phyloP scores from a whole-genome alignment of 2,888 invertebrate genomes.

The Miltochrista miniata region DNA sequence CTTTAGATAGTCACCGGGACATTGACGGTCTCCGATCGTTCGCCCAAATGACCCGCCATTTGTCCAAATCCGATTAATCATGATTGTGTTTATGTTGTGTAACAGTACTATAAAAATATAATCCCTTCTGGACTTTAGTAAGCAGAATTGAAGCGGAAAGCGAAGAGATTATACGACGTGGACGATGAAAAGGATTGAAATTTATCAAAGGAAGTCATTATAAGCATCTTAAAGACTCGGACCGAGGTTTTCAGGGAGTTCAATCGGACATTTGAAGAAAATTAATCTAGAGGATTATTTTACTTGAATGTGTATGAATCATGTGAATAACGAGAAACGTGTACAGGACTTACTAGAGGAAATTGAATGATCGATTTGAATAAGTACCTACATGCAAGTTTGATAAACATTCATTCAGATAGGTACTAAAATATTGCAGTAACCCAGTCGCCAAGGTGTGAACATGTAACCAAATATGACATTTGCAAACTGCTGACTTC shows the following conservation, averaged over 20 bases:
- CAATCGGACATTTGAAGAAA: constrained; percentile 63
- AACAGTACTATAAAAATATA: constrained; percentile 71
- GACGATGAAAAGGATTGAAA: constrained; percentile 71
- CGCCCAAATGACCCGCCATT: constrained; percentile 78
- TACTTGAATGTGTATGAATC: constrained; percentile 48
- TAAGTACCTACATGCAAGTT: background rate
- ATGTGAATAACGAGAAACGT: constrained; percentile 16
- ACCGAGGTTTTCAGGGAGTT: constrained; percentile 69
- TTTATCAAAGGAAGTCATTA: constrained; percentile 68
- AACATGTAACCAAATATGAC: constrained; percentile 57
- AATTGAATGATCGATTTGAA: constrained; percentile 9
- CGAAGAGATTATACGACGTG: constrained; percentile 39
- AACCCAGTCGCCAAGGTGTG: constrained; percentile 10
- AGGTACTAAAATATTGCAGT: background rate
- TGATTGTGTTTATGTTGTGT: constrained; percentile 76
- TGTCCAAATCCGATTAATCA: constrained; percentile 80
- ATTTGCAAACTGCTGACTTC: constrained; percentile 53
- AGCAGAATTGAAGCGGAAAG: constrained; percentile 49
- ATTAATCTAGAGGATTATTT: constrained; percentile 71
- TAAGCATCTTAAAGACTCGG: constrained; percentile 50
- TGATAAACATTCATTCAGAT: background rate
- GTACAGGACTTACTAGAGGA: background rate
- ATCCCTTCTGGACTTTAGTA: constrained; percentile 58
- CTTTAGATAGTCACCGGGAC: constrained; percentile 81
- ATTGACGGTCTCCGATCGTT: constrained; percentile 73